Percentiles rank a stretch among this genome's conserved stretches.
phyloP scores from a whole-genome alignment of 2,888 invertebrate genomes.

The Andrena fulva region DNA sequence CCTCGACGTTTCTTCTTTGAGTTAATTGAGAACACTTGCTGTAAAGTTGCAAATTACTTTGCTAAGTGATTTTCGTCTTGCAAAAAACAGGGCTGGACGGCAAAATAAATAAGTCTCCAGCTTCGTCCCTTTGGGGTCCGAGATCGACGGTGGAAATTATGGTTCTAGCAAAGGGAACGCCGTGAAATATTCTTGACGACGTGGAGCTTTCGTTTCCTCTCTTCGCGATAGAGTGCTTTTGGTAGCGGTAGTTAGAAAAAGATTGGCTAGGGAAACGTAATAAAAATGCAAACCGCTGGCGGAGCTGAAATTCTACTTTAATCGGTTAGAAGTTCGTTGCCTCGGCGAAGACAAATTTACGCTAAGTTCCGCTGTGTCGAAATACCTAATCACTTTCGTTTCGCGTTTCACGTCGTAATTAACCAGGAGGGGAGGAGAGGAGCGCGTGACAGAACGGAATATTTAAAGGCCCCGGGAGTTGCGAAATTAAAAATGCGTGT shows the following conservation, averaged over 20 bases:
- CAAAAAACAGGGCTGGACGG: too few species aligned
- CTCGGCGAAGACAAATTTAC: conserved; percentile 29
- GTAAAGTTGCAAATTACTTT: too few species aligned
- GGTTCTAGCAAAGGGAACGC: too few species aligned
- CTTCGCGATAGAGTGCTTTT: neutral
- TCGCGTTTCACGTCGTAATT: conserved; percentile 30
- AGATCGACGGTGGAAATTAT: too few species aligned
- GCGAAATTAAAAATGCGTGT: conserved; percentile 40
- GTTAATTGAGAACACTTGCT: too few species aligned
- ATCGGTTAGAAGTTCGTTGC: conserved; percentile 36
- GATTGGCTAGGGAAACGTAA: neutral
- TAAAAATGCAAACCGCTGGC: conserved; percentile 30
- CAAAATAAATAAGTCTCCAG: too few species aligned
- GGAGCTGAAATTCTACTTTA: conserved; percentile 33
- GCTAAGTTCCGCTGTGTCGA: conserved; percentile 23
- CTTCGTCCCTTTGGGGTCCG: too few species aligned
- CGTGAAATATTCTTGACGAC: too few species aligned
- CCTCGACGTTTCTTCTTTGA: too few species aligned
- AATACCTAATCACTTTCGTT: conserved; percentile 10
- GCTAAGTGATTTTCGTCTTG: too few species aligned
- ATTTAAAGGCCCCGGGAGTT: conserved; percentile 15
- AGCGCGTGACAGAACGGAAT: neutral
- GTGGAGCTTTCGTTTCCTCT: neutral
- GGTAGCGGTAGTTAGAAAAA: neutral
- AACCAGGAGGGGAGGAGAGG: neutral